Base-by-base conservation (phyloP, 1,140 invertebrate genomes). In the Tigriopus japonicus region DNA sequence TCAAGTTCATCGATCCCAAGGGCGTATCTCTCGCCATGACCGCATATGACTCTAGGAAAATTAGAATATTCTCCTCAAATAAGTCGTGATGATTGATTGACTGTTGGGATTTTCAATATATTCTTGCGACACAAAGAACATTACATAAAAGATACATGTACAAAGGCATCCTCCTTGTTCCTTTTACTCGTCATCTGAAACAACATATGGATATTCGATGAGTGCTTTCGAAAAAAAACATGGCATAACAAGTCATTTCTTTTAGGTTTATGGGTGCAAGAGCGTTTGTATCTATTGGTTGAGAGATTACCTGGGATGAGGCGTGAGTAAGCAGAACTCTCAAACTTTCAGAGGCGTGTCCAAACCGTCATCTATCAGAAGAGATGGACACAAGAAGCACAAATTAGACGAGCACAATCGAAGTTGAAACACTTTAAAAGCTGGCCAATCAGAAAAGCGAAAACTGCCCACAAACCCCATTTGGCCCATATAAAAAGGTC, bases 281-380 rank as follows among this genome's bases (percentile, higher is more conserved):
- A 51, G 21, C 15, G 45, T 51, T 5, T 7, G 3, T 5, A 19
- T 51, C 15, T 5, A 17, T 19, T 51, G 9, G 45, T 51, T 19
- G 3, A 7, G 3, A 10, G 15, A 5, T 19, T 51, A 51, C 28
- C 28, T 35, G 45, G 15, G 21, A 43, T 43, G n/a, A 51, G 45
- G 9, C 7, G 45, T 51, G 45, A 51, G 45, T 23, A 51, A 19
- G 45, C 45, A 19, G 15, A 19, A 3, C 15, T 7, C 9, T 23
- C 15, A 51, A 51, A 23, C 52, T 23, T 54, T 54, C 13, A 54
- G 24, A 54, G 52, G 52, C n/a, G 35, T 54, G 21, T 54, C 52
- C 52, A 54, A 54, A 54, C 52, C 52, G 35, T 54, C 52, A 23
- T 28, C 52, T n/a, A 23, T 6, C 35, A 54, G 5, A 21, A n/a